Conservation (phyloP, 2,888 invertebrate species). For the Phasia obesa region DNA sequence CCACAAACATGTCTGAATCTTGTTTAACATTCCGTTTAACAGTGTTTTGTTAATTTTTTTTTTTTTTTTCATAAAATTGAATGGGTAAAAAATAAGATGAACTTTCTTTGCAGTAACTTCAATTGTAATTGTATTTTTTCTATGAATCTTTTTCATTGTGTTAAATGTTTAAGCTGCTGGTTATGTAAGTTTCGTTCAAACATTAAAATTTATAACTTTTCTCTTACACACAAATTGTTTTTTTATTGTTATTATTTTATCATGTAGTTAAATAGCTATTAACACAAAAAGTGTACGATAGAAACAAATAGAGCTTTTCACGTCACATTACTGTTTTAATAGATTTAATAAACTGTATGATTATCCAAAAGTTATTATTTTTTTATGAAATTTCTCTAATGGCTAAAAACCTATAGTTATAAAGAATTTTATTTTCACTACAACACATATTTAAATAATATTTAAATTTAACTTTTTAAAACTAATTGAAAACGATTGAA, state of each 20-base stretch:
- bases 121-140: conserved; percentile 11
- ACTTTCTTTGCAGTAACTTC: conserved; percentile 64
- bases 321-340: conserved; percentile 16
- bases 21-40: conserved; percentile 49
- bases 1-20: conserved; percentile 46
- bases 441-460: background rate
- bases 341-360: conserved; percentile 39
- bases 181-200: conserved; percentile 35
- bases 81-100: conserved; percentile 22
- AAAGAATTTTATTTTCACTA: conserved; percentile 28
- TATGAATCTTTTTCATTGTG: background rate
- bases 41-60: conserved; percentile 59
- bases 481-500: too few relatives aligned
- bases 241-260: background rate
- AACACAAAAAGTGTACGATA: background rate
- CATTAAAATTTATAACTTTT: conserved; percentile 2
- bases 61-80: conserved; percentile 4
- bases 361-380: conserved; percentile 44
- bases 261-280: conserved; percentile 27
- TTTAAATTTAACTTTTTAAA: too few relatives aligned
- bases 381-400: too few relatives aligned
- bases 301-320: background rate
- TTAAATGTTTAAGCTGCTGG: background rate
- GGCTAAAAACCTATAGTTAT: background rate
- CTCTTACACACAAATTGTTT: background rate